These are phyloP conservation scores for Phrixothrix hirtus DNA, from an alignment of 2,888 invertebrate genomes.

Conservation along the genomic window DNA sequence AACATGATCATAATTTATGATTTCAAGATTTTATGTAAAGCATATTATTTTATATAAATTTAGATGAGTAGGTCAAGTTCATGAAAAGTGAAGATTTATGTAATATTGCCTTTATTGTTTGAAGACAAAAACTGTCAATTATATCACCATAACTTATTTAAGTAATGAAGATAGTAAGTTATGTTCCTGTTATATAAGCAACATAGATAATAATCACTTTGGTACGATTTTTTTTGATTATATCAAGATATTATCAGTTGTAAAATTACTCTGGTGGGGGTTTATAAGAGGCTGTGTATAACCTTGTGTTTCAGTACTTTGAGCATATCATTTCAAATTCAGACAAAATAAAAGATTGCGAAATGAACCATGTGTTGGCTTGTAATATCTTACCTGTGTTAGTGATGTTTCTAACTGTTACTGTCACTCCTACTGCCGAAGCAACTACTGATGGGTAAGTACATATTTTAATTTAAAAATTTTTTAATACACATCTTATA, in stretches of 20 bases:
- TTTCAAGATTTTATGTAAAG: not conserved
- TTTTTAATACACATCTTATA: no score
- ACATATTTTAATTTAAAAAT: no score
- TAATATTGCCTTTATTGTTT: not conserved
- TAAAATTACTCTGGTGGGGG: conserved; percentile 25
- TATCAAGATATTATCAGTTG: not conserved
- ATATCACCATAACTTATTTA: no score
- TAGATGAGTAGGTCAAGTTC: conserved; percentile 4
- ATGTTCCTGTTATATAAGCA: not conserved
- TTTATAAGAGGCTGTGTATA: conserved; percentile 28
- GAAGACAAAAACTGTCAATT: not conserved
- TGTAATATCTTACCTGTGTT: conserved; percentile 4
- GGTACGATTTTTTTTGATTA: no score
- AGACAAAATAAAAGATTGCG: conserved; percentile 12
- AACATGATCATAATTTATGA: conserved; percentile 1
- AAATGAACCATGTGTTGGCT: conserved; percentile 11
- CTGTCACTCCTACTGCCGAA: conserved; percentile 7
- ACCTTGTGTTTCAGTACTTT: conserved; percentile 27
- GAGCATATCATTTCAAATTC: conserved; percentile 16
- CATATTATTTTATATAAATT: not conserved
- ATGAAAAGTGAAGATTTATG: not conserved
- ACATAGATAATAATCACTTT: not conserved
- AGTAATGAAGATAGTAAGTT: no score
- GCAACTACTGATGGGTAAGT: conserved; percentile 12
- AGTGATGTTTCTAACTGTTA: conserved; percentile 9